Evolutionary conservation across 2,888 invertebrate genomes (phyloP).

Genomic region (Stenolophus ochropezus): DNA sequence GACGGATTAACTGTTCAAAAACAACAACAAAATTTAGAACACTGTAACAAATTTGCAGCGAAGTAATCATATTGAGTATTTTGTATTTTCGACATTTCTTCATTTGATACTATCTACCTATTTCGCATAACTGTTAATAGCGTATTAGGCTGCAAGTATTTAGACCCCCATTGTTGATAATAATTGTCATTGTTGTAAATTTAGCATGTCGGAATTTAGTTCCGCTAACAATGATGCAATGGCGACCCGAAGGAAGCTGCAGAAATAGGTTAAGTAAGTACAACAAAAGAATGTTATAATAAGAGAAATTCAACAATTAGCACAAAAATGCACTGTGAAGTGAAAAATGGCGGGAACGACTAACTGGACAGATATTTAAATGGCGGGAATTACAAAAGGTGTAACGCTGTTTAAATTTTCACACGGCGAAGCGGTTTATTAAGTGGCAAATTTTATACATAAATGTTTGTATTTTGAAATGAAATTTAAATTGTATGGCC

Average conservation of each 20-base stretch:
- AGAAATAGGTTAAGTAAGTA: slow-evolving; percentile 38
- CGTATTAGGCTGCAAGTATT: slow-evolving; percentile 17
- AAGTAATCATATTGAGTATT: too few relatives aligned
- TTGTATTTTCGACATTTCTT: neutral
- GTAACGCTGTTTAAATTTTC: neutral
- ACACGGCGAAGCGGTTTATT: neutral
- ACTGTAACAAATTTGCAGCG: too few relatives aligned
- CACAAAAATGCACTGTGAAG: slow-evolving; percentile 3
- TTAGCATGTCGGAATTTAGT: slow-evolving; percentile 42
- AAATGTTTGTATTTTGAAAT: neutral
- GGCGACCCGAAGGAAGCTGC: slow-evolving; percentile 5
- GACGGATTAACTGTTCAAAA: neutral
- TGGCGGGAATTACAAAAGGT: neutral
- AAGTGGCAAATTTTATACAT: neutral
- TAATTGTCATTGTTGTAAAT: slow-evolving; percentile 41
- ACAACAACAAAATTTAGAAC: neutral
- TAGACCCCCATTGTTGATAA: slow-evolving; percentile 38
- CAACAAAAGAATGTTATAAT: slow-evolving; percentile 41
- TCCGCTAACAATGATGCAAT: slow-evolving; percentile 33
- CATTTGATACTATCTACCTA: neutral
- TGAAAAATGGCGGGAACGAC: neutral
- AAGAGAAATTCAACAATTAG: slow-evolving; percentile 29
- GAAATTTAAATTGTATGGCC: neutral
- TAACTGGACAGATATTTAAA: slow-evolving; percentile 18
- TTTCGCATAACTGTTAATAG: slow-evolving; percentile 21